Evolutionary conservation across 2,888 invertebrate species (phyloP).

Genomic region (Lordiphosa andalusiaca): DNA sequence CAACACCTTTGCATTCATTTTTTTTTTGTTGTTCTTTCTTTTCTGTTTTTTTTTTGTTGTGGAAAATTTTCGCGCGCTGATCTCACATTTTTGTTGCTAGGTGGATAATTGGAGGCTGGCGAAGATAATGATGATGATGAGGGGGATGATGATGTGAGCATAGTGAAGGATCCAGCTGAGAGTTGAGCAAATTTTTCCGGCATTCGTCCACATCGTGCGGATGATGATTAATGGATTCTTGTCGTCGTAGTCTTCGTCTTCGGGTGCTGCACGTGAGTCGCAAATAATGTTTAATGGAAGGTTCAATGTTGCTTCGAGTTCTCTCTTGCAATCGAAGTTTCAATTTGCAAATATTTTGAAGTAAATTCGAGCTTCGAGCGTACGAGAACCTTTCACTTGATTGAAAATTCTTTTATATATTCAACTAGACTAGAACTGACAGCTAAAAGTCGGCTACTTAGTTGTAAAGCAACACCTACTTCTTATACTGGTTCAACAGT

Average conservation of each 20-base stretch:
- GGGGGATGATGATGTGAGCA: neutral
- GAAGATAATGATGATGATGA: slow-evolving; percentile 2
- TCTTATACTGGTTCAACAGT: too few species aligned
- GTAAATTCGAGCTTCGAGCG: too few species aligned
- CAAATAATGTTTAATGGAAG: too few species aligned
- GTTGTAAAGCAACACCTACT: too few species aligned
- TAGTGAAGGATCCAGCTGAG: slow-evolving; percentile 11
- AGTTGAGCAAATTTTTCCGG: slow-evolving; percentile 10
- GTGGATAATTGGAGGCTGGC: neutral
- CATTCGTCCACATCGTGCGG: slow-evolving; percentile 1
- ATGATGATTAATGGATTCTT: slow-evolving; percentile 10
- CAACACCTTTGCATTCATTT: slow-evolving; percentile 10
- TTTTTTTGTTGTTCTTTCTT: slow-evolving; percentile 13
- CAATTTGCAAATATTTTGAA: too few species aligned
- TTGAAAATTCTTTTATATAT: too few species aligned
- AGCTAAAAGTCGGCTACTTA: too few species aligned
- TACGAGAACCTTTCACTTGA: too few species aligned
- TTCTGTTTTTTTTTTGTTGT: slow-evolving; percentile 42
- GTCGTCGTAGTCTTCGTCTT: neutral
- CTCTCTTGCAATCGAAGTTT: too few species aligned
- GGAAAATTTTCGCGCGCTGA: slow-evolving; percentile 56
- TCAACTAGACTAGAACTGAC: too few species aligned
- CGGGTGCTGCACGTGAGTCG: too few species aligned
- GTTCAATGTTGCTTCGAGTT: too few species aligned
- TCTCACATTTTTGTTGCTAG: slow-evolving; percentile 37